phyloP scores from a whole-genome alignment of 2,888 invertebrate genomes.

The Ormyrus thymus region DNA sequence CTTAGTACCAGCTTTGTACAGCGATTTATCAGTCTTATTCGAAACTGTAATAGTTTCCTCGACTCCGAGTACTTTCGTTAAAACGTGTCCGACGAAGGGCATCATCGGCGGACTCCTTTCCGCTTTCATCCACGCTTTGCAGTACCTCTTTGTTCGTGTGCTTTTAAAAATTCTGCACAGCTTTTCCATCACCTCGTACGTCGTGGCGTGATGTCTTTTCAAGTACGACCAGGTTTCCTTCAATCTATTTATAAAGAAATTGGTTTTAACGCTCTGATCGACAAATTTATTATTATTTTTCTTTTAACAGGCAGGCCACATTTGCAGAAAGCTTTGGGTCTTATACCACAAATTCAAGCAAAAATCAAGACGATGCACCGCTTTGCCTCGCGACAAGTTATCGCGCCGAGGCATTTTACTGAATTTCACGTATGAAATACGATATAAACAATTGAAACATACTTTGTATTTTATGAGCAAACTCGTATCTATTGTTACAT shows the following conservation, averaged over 20 bases:
- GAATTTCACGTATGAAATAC: no score
- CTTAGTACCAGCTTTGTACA: not conserved
- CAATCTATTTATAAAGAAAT: slow-evolving; percentile 64
- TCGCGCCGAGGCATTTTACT: not conserved
- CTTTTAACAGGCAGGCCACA: not conserved
- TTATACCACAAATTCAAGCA: not conserved
- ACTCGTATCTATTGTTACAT: no score
- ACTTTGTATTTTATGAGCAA: no score
- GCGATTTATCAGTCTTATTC: no score
- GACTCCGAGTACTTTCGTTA: slow-evolving; percentile 70
- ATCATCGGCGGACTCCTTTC: slow-evolving; percentile 73
- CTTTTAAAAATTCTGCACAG: slow-evolving; percentile 76
- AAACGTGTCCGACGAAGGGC: slow-evolving; percentile 76
- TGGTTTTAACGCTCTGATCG: not conserved
- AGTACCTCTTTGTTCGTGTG: slow-evolving; percentile 72
- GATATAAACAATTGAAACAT: no score
- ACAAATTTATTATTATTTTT: slow-evolving; percentile 3
- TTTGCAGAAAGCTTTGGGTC: not conserved
- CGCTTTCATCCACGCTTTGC: slow-evolving; percentile 73
- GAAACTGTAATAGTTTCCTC: no score
- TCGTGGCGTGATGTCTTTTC: slow-evolving; percentile 76
- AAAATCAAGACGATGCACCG: not conserved
- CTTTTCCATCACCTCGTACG: slow-evolving; percentile 76
- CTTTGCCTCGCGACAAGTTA: slow-evolving; percentile 21
- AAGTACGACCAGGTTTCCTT: slow-evolving; percentile 76